Evolutionary conservation across 2,888 invertebrate genomes (phyloP), one percentile per base, ranked within the genome.

Genomic region (Tetranychus truncatus): DNA sequence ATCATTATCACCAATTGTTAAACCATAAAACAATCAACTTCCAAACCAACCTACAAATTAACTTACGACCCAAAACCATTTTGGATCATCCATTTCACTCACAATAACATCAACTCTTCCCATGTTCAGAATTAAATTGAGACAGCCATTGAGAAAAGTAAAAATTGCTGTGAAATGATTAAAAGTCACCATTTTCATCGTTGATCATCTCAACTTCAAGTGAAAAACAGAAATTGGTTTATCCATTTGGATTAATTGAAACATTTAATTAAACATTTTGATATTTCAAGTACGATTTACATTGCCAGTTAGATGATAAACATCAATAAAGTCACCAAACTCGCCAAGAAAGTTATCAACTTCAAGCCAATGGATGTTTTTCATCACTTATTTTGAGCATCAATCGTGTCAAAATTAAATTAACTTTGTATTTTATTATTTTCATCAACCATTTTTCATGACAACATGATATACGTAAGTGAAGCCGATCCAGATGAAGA

Each of bases 401-500:
- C 34, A 34, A 34, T 34, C 34, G 34, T 34, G 34, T 34, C 34
- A 34, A 55, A 55, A 55, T 55, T 55, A 2, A 55, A 55, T 55
- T 15, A 55, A 55, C 55, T 55, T 9, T 55, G 11, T 55, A 15
- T 9, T 55, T 55, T 15, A 55, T 55, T 55, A 15, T 55, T 55
- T 8, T 15, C 55, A 69, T 20, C 3, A 7, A 66, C 71, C 71
- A 20, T 7, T 21, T 72, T 34, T n/a, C 21, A n/a, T 72, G 45
- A 34, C 45, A 45, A 75, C 73, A 91, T 92, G 91, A 91, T 92
- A 84, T 89, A 89, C 84, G 92, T 92, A 77, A 92, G 92, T 84
- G 92, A 92, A 83, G 88, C 88, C 80, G 92, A 92, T 84, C 92
- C 92, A 79, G 88, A 91, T 80, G 91, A 91, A 85, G 91, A 72